Evolutionary conservation across 2,797 vertebrate genomes (phyloP), one percentile per base, ranked within the genome.

Genomic region (Sebastolobus altivelis): DNA sequence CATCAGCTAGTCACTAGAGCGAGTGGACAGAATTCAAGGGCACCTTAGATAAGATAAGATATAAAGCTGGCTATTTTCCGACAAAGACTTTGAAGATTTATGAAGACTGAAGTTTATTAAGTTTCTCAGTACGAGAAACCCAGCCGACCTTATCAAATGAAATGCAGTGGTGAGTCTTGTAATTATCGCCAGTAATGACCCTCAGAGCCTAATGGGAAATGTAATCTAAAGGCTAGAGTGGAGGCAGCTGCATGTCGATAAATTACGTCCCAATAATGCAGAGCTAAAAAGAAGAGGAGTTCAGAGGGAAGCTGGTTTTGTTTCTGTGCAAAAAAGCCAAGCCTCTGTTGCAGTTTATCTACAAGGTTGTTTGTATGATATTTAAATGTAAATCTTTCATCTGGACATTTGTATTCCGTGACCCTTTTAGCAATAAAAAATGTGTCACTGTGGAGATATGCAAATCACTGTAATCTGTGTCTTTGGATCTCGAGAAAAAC

Each of bases 141-240:
- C 8, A 62, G 40, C 22, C 33, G 25, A 25, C n/a, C 58, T 20
- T 52, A 59, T 40, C 35, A 69, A 59, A 80, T 63, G 18, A 62
- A 70, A 67, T 35, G 37, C 22, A 58, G 6, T 38, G 6, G 6
- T 59, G 22, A 77, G 25, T 22, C 58, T 84, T 65, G 58, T 49
- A 61, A 56, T 65, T 61, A 37, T 70, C 54, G 6, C 58, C 18
- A 55, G 13, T 58, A 61, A 60, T 56, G 54, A 55, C 10, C 43
- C 33, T 7, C 25, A 38, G 8, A 49, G 16, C 16, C n/a, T 49
- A 54, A 72, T 73, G 25, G 60, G 16, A 73, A 76, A 62, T 62
- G 14, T 3, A 82, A 1, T 49, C 31, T 43, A 55, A 78, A 55
- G 11, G 16, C 20, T 4, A n/a, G 12, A 61, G 29, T 16, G 25